Evolutionary conservation across 2,113 vertebrate genomes (phyloP), one percentile per base, ranked within the genome.

Genomic region (Hipposideros armiger): DNA sequence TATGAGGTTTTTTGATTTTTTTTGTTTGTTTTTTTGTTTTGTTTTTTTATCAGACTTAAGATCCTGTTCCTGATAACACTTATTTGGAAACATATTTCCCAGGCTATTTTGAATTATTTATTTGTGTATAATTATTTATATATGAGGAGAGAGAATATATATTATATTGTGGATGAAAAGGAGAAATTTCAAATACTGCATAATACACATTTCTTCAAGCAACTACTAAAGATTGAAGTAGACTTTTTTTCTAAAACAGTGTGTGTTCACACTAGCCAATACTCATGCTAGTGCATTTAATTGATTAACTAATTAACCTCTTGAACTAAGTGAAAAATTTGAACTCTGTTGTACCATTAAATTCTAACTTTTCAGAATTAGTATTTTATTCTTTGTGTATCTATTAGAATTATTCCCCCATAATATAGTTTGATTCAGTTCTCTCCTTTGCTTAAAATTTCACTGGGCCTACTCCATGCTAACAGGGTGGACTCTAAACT

Each of bases 61-160:
- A 64, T 54, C 40, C 7, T 64, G 36, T 91, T 45, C 3, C 40
- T 58, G 66, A 70, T 76, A 76, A 69, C 0, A n/a, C 0, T 22
- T 1, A 64, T 52, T 89, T 76, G 36, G 69, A 94, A 94, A 45
- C 32, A 88, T 84, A 56, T 70, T 95, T 93, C 58, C 47, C 54
- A 69, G 26, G 30, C 3, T 84, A 11, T 90, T 94, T 62, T 77
- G n/a, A 95, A 69, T 45, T 58, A 67, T 45, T 7, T 73, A 73
- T 64, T 64, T 64, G 26, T 5, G 4, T 73, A 45, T 40, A 66
- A 6, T 4, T 66, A 4, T 66, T 36, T 36, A 67, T 11, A 22
- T 52, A 52, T 36, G 32, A 24, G 70, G 11, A 87, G 15, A 10
- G 54, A 84, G 58, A 56, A 73, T 87, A 73, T 60, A 87, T 40